These are phyloP conservation scores for Cavia porcellus DNA, from an alignment of 2,113 vertebrate species.

Conservation along the genomic window DNA sequence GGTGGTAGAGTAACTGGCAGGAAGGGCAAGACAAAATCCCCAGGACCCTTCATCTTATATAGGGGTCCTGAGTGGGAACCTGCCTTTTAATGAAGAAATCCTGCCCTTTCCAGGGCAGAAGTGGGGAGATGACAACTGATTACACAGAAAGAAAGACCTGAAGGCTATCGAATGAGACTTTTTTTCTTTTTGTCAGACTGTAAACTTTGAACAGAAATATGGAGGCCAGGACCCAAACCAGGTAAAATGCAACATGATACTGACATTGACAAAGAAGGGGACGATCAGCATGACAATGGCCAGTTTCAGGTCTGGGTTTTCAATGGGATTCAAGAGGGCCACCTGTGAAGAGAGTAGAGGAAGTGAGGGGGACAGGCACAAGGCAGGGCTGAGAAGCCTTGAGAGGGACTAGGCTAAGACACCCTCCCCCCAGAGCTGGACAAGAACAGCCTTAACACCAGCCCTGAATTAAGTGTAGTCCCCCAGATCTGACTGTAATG, in stretches of 20 bases:
- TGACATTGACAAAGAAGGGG: conserved; percentile 98
- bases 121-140: not conserved
- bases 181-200: conserved; percentile 23
- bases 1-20: not conserved
- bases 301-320: conserved; percentile 96
- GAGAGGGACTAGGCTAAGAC: not conserved
- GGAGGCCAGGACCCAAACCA: not conserved
- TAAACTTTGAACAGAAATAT: not conserved
- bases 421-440: not conserved
- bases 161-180: not conserved
- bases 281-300: conserved; percentile 99
- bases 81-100: not conserved
- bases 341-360: conserved; percentile 89
- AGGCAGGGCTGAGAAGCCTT: no score
- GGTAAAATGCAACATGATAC: conserved; percentile 80
- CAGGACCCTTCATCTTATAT: not conserved
- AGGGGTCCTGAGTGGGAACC: not conserved
- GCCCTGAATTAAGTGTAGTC: not conserved
- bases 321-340: conserved; percentile 94
- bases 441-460: not conserved
- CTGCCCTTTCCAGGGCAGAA: not conserved
- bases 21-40: not conserved
- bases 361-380: conserved; percentile 60
- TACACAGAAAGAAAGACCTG: not conserved
- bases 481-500: not conserved